These are phyloP conservation scores for Drosophila prosaltans DNA, from an alignment of 1,140 invertebrate genomes.

Conservation along the genomic window DNA sequence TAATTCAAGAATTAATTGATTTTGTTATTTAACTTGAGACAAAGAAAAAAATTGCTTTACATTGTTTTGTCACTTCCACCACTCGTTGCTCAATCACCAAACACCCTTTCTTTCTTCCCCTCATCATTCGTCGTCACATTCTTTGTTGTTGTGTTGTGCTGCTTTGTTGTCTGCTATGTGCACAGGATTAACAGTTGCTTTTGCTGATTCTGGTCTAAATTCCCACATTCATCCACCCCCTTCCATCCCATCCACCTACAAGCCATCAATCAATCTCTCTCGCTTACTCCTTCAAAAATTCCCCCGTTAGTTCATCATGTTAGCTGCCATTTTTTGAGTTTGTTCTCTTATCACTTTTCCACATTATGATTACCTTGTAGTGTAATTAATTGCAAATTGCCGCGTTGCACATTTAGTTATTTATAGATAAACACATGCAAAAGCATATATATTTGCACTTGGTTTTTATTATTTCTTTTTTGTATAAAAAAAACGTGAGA, in stretches of 20 bases:
- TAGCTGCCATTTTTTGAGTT: background rate
- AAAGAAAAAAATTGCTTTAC: background rate
- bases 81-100: background rate
- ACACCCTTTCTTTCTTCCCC: background rate
- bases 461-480: background rate
- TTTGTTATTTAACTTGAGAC: slow-evolving; percentile 5
- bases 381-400: slow-evolving; percentile 43
- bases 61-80: background rate
- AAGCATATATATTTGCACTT: background rate
- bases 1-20: slow-evolving; percentile 7
- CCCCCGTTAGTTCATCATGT: slow-evolving; percentile 16
- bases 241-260: background rate
- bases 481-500: slow-evolving; percentile 8
- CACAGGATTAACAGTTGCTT: slow-evolving; percentile 10
- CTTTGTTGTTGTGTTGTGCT: background rate
- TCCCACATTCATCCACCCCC: background rate
- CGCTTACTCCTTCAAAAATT: slow-evolving; percentile 5
- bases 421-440: background rate
- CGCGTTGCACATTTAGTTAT: slow-evolving; percentile 38
- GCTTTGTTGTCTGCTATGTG: slow-evolving; percentile 6
- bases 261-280: background rate
- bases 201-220: background rate
- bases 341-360: slow-evolving; percentile 29
- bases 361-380: slow-evolving; percentile 51
- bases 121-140: background rate